Evolutionary conservation across 2,797 vertebrate genomes (phyloP).

Genomic region (Smutsia gigantea): DNA sequence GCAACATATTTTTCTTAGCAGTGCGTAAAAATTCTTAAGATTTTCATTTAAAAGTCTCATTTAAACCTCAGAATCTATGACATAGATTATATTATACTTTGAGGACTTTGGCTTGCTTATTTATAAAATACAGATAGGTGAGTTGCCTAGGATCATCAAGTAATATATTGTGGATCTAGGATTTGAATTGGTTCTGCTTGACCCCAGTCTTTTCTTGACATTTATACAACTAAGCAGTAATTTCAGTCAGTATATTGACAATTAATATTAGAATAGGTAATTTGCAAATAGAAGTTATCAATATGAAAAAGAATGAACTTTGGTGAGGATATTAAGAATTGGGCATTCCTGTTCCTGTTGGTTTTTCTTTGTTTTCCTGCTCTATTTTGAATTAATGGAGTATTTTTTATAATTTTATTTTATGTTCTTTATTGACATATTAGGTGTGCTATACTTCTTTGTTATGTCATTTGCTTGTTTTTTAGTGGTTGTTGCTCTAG

Average conservation of each 20-base stretch:
- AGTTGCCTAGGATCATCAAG: neutral
- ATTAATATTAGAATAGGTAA: neutral
- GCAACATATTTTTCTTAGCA: neutral
- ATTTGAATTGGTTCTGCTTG: neutral
- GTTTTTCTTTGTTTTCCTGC: neutral
- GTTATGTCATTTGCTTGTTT: neutral
- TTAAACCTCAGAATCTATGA: neutral
- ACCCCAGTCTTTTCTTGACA: neutral
- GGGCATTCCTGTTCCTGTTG: neutral
- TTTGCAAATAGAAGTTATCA: neutral
- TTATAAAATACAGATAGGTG: neutral
- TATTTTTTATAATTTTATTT: neutral
- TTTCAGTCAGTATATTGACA: neutral
- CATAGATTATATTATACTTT: neutral
- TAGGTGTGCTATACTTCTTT: neutral
- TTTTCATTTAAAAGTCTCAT: neutral
- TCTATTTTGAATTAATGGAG: conserved; percentile 9
- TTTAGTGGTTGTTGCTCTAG: neutral
- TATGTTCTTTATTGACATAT: conserved; percentile 10
- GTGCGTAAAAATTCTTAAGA: neutral
- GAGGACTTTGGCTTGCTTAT: neutral
- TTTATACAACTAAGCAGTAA: neutral
- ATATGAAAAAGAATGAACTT: neutral
- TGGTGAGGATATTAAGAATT: neutral
- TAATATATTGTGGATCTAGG: neutral